Evolutionary conservation across 2,113 vertebrate species (phyloP).

Genomic region (Eptesicus fuscus): DNA sequence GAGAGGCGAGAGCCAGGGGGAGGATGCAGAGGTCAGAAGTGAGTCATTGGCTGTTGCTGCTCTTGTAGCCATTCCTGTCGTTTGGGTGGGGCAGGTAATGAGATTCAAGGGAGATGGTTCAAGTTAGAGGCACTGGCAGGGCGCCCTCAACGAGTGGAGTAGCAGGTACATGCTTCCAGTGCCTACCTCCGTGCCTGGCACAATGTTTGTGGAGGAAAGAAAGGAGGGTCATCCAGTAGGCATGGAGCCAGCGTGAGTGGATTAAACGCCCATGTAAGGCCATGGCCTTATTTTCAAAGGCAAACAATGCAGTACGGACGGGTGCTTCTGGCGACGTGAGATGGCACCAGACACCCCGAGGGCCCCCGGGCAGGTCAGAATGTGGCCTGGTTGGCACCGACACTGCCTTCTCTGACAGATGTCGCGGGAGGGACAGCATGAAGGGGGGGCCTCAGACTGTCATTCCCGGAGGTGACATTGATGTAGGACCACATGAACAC

Average conservation of each 20-base stretch:
- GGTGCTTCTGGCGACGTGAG: neutral
- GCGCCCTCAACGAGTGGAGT: neutral
- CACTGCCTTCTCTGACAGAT: neutral
- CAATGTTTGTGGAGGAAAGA: neutral
- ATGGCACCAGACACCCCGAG: neutral
- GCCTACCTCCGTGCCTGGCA: neutral
- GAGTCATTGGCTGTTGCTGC: neutral
- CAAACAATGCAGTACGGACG: fast-evolving
- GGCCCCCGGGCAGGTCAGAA: neutral
- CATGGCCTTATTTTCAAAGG: neutral
- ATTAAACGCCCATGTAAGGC: neutral
- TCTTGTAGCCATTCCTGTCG: neutral
- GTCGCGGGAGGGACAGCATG: neutral
- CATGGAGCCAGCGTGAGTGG: neutral
- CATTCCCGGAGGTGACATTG: neutral
- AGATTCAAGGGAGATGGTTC: neutral
- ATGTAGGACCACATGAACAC: neutral
- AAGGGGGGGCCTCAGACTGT: neutral
- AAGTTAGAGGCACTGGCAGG: neutral
- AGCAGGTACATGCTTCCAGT: neutral
- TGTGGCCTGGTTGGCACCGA: neutral
- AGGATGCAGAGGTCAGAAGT: neutral
- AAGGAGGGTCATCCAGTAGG: neutral
- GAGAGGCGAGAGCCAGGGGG: neutral
- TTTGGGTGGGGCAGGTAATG: neutral